Base-by-base conservation (phyloP, 2,113 vertebrate species). In the Mobula hypostoma region DNA sequence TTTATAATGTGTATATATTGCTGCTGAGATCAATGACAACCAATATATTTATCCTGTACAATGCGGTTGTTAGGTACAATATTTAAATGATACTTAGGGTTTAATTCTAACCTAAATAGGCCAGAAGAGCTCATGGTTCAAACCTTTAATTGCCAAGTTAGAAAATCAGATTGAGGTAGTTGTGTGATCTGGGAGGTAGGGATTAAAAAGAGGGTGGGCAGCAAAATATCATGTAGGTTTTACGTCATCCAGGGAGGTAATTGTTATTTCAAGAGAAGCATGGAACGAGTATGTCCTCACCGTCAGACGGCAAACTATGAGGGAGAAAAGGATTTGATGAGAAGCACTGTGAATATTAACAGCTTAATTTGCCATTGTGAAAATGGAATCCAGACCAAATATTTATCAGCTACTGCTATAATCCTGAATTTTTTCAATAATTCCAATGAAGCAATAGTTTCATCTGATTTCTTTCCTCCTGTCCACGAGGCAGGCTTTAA, bases 361-460 rank as follows among this genome's bases (percentile, higher is more conserved):
- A 58, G 48, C 27, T 63, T 24, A 88, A 15, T n/a, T 29, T 88
- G 85, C 85, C 29, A 6, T 88, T 14, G 48, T 9, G 24, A 63
- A 88, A 88, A 88, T 15, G 12, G 11, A 63, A 79, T 66, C 7
- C n/a, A 3, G n/a, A 63, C 29, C 58, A 14, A 63, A 88, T 90
- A 66, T 90, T 90, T 66, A 66, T 66, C 17, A 66, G 61, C 63
- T 36, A 32, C 66, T 63, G 5, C 61, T 61, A 87, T n/a, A 61
- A 90, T 61, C 27, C 29, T 66, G n/a, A 90, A 90, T 29, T 66
- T 90, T 66, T 15, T 32, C 58, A 66, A 29, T 63, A 66, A 90
- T 14, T 5, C 85, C 63, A 90, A 29, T 90, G 27, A 74, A 93
- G 70, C 91, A 72, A 56, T 74, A 93, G 66, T 56, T 93, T 93